These are phyloP conservation scores for Xestia rhomboidea DNA, from an alignment of 2,888 invertebrate genomes.

Conservation along the genomic window DNA sequence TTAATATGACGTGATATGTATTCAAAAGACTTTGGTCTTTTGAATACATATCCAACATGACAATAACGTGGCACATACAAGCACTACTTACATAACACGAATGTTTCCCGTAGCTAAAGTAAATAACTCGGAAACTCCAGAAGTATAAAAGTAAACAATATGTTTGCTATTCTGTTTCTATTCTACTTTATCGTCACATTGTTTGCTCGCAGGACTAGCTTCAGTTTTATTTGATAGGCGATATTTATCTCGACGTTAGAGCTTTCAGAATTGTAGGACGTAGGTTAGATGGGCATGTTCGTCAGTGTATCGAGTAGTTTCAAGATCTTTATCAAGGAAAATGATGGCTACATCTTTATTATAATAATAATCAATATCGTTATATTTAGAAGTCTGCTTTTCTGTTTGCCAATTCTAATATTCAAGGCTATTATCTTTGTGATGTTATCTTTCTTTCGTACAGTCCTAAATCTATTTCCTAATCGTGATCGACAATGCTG, in stretches of 20 bases:
- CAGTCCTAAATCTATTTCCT: not conserved
- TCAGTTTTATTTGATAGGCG: slow-evolving; percentile 53
- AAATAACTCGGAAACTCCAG: slow-evolving; percentile 56
- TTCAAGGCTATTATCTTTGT: slow-evolving; percentile 6
- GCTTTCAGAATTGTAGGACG: slow-evolving; percentile 1
- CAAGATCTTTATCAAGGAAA: not conserved
- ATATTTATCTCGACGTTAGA: slow-evolving; percentile 47
- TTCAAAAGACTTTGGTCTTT: no score
- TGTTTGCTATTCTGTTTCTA: slow-evolving; percentile 55
- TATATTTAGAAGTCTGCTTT: not conserved
- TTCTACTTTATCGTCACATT: slow-evolving; percentile 56
- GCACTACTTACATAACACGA: slow-evolving; percentile 45
- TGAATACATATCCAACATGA: slow-evolving; percentile 15
- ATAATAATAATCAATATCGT: not conserved
- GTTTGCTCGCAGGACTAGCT: slow-evolving; percentile 46
- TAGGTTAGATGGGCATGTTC: not conserved
- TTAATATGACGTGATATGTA: no score
- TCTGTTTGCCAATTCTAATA: slow-evolving; percentile 6
- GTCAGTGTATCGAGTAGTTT: not conserved
- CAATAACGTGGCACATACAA: slow-evolving; percentile 27
- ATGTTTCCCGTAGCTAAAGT: slow-evolving; percentile 35
- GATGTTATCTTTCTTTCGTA: not conserved
- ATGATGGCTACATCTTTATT: not conserved
- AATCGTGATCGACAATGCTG: not conserved
- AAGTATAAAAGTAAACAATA: slow-evolving; percentile 60